These are phyloP conservation scores for Pachydiplax longipennis DNA, from an alignment of 2,888 invertebrate genomes.

Conservation along the genomic window DNA sequence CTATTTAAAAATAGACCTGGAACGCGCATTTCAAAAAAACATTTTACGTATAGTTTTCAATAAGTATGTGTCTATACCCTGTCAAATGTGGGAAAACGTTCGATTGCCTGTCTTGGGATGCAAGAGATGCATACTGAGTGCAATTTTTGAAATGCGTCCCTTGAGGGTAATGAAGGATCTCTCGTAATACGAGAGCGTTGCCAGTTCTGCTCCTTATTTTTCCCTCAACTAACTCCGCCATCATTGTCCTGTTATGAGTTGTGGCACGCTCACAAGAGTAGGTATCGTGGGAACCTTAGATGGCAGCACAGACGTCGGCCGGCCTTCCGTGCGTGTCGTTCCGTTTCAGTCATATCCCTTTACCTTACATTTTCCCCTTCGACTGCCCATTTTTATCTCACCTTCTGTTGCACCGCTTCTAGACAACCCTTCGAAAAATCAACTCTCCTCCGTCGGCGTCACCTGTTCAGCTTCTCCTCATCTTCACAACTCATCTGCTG, in stretches of 20 bases:
- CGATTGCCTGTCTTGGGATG: no score
- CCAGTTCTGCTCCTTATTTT: background rate
- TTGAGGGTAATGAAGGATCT: no score
- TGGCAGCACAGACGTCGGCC: slow-evolving; percentile 11
- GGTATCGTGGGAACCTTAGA: background rate
- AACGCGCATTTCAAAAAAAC: no score
- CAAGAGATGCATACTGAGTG: no score
- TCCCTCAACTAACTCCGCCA: background rate
- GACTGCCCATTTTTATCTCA: background rate
- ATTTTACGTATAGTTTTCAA: no score
- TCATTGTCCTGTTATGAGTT: background rate
- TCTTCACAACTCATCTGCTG: background rate
- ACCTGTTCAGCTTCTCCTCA: background rate
- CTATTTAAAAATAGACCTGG: no score
- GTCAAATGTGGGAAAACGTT: no score
- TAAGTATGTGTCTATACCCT: no score
- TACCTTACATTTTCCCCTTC: background rate
- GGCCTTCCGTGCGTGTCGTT: background rate
- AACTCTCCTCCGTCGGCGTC: background rate
- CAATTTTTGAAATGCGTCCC: no score
- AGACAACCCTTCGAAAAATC: background rate
- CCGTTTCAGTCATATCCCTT: slow-evolving; percentile 25
- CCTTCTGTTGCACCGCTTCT: background rate
- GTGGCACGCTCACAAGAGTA: background rate
- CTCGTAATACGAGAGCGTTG: background rate